Evolutionary conservation across 2,113 vertebrate species (phyloP).

Genomic region (Passer montanus): DNA sequence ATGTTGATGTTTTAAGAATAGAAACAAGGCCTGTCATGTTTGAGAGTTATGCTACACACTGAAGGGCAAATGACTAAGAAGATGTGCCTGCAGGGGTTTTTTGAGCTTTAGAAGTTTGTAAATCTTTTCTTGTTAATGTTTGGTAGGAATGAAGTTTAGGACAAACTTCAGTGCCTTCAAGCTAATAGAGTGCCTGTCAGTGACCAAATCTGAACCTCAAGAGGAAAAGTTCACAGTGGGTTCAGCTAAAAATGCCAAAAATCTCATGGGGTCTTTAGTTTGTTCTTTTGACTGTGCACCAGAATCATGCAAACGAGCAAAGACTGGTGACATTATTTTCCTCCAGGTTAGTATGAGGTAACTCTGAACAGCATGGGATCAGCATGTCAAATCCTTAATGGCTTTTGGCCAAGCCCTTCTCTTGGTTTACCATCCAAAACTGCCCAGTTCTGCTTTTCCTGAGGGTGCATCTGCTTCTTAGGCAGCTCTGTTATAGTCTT

Average conservation of each 20-base stretch:
- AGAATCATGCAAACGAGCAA: background rate
- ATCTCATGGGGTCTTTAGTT: background rate
- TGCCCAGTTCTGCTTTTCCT: background rate
- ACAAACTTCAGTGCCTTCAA: background rate
- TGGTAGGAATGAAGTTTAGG: background rate
- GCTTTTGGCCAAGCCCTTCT: background rate
- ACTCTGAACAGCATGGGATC: background rate
- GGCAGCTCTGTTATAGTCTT: background rate
- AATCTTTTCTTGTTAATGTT: background rate
- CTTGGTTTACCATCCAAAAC: background rate
- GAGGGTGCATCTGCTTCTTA: slow-evolving; percentile 18
- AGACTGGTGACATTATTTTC: background rate
- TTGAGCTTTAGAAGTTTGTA: background rate
- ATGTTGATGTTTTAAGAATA: background rate
- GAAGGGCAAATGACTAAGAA: background rate
- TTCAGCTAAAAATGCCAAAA: background rate
- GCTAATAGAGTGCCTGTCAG: background rate
- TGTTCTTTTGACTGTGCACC: background rate
- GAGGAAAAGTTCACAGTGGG: background rate
- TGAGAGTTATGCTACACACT: background rate
- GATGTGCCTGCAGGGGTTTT: background rate
- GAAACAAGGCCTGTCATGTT: background rate
- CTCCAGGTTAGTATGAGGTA: background rate
- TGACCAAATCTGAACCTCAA: background rate
- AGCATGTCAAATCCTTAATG: background rate